These are phyloP conservation scores for Yponomeuta evonymella DNA, from an alignment of 2,888 invertebrate genomes.

Conservation along the genomic window DNA sequence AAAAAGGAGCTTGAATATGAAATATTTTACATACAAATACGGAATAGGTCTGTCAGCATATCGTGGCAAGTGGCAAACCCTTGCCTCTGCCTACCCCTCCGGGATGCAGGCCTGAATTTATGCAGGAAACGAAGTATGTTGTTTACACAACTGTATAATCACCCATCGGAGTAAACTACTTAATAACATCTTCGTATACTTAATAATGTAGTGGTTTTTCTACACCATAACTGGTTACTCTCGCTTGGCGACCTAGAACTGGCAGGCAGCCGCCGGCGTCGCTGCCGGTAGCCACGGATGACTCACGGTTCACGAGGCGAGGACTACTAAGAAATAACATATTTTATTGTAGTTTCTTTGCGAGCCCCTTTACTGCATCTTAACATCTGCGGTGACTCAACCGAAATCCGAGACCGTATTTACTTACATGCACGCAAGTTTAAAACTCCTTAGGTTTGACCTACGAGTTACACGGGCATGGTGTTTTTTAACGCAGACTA, in stretches of 20 bases:
- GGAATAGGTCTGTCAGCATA: no score
- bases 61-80: no score
- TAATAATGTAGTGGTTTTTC: neutral
- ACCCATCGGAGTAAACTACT: neutral
- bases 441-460: no score
- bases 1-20: neutral
- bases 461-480: no score
- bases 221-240: neutral
- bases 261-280: slow-evolving; percentile 34
- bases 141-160: neutral
- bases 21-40: no score
- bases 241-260: slow-evolving; percentile 62
- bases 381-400: neutral
- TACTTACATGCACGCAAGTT: no score
- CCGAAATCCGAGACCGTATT: neutral
- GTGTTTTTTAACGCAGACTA: no score
- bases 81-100: no score
- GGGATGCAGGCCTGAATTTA: no score
- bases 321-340: slow-evolving; percentile 37
- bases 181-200: neutral
- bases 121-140: neutral
- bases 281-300: slow-evolving; percentile 34
- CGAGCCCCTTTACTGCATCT: slow-evolving; percentile 27
- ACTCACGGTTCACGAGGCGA: slow-evolving; percentile 45
- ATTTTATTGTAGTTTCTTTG: slow-evolving; percentile 54